A percentile compares a stretch with the other conserved stretches of the same genome.
phyloP scores from a whole-genome alignment of 2,888 invertebrate species.

The Aplocera efformata region DNA sequence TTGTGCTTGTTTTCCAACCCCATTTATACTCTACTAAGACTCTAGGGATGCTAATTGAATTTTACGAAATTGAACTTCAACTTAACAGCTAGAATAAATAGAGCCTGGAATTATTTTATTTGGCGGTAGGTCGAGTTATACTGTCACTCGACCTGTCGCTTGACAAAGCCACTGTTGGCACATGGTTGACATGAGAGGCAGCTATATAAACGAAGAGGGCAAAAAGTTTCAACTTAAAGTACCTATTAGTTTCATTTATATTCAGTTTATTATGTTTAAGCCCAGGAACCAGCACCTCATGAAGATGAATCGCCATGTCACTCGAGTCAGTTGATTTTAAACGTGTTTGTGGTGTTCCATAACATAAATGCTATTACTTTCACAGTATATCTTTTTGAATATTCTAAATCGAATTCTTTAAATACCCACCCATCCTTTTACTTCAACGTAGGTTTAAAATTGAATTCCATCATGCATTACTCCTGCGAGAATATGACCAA shows the following conservation, averaged over 20 bases:
- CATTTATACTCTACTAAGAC: too few relatives aligned
- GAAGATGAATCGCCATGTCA: too few relatives aligned
- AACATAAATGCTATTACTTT: too few relatives aligned
- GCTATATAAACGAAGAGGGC: slow-evolving; percentile 68
- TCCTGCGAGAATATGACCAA: slow-evolving; percentile 11
- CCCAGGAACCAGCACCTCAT: too few relatives aligned
- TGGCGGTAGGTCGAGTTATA: slow-evolving; percentile 69
- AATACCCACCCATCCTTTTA: too few relatives aligned
- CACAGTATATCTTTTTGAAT: too few relatives aligned
- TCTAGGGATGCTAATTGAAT: slow-evolving; percentile 9
- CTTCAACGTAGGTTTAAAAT: slow-evolving; percentile 14
- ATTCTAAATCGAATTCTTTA: too few relatives aligned
- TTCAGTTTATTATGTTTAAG: slow-evolving; percentile 25
- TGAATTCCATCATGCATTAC: slow-evolving; percentile 5
- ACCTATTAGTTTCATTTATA: slow-evolving; percentile 60
- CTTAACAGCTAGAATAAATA: slow-evolving; percentile 41
- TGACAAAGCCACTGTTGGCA: slow-evolving; percentile 77
- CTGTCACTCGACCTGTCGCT: slow-evolving; percentile 71
- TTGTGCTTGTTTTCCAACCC: too few relatives aligned
- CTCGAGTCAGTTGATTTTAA: too few relatives aligned
- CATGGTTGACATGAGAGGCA: slow-evolving; percentile 72
- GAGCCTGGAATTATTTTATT: slow-evolving; percentile 56
- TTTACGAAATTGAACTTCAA: slow-evolving; percentile 23
- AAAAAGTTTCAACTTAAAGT: slow-evolving; percentile 60
- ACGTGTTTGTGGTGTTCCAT: too few relatives aligned